A percentile compares a stretch with the other conserved stretches of the same genome.
phyloP scores from a whole-genome alignment of 2,888 invertebrate species.

The Phrixothrix hirtus region DNA sequence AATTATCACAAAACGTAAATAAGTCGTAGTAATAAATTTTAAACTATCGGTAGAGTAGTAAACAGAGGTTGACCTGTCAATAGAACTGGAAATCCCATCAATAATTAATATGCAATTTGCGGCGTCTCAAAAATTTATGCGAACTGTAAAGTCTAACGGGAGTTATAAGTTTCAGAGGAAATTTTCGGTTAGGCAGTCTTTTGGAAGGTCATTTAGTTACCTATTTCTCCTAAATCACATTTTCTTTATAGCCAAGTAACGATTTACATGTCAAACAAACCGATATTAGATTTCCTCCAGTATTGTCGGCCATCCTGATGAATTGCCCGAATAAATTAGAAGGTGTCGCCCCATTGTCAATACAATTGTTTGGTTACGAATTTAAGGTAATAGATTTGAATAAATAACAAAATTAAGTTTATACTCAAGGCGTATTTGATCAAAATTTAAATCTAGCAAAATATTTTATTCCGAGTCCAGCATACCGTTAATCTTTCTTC shows the following conservation, averaged over 20 bases:
- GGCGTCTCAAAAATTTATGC: slow-evolving; percentile 48
- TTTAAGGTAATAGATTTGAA: slow-evolving; percentile 11
- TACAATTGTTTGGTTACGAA: slow-evolving; percentile 10
- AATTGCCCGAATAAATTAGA: slow-evolving; percentile 28
- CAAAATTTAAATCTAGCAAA: too few relatives aligned
- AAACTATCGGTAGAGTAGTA: slow-evolving; percentile 34
- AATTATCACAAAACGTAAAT: slow-evolving; percentile 41
- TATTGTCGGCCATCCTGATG: slow-evolving; percentile 34
- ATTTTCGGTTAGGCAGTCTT: slow-evolving; percentile 19
- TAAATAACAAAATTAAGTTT: slow-evolving; percentile 11
- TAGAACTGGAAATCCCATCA: slow-evolving; percentile 48
- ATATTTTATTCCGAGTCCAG: neutral
- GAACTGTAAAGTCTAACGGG: slow-evolving; percentile 39
- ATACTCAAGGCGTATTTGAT: neutral
- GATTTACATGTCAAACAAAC: slow-evolving; percentile 41
- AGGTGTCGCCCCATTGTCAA: slow-evolving; percentile 15
- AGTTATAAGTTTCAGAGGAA: slow-evolving; percentile 36
- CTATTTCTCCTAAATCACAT: slow-evolving; percentile 34
- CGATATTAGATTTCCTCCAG: slow-evolving; percentile 36
- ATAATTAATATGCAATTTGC: slow-evolving; percentile 52
- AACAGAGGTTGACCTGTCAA: slow-evolving; percentile 37
- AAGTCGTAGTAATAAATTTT: slow-evolving; percentile 36
- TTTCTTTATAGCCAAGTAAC: slow-evolving; percentile 37
- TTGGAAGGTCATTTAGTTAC: slow-evolving; percentile 18
- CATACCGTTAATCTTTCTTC: slow-evolving; percentile 11